Base-by-base conservation (phyloP, 2,113 vertebrate genomes). In the Aleadryas rufinucha region DNA sequence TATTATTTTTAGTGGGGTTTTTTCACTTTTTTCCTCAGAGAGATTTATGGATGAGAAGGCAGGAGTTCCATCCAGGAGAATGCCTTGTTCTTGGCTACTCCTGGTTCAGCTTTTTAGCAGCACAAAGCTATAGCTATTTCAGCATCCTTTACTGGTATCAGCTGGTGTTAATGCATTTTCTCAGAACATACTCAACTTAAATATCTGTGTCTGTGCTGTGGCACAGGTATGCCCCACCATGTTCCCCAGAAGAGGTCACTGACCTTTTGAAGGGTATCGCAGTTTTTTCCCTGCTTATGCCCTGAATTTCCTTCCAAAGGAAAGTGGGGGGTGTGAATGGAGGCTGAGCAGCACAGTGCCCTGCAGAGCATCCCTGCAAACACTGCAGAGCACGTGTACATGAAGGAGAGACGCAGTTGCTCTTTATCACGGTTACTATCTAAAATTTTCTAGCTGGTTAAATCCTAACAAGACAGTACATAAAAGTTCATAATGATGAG, bases 181-280 rank as follows among this genome's bases (percentile, higher is more conserved):
- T 27, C 42, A 45, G 33, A 70, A 54, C 1, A 3, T 4, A 18
- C 28, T 50, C 9, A 16, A 33, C 49, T 44, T 20, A 56, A 74
- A 23, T 10, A 69, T 15, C 56, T 47, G 21, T 53, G 13, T 37
- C 47, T 3, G 0, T 20, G 8, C 22, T 31, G 9, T 45, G 33
- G 52, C 26, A 33, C n/a, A 39, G 23, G 10, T 39, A 30, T 72
- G 18, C 76, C 37, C n/a, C 15, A 42, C 13, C 26, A 22, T 9
- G 11, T 28, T 70, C 39, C 8, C 17, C 37, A 74, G 28, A 44
- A 35, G 35, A 41, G 14, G 16, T 44, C n/a, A 69, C 37, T 1
- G 1, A 42, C 41, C 1, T 61, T 28, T 49, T 18, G 9, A 17
- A 52, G 30, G 20, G 7, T 42, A 27, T 41, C 1, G 0, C 4